phyloP scores from a whole-genome alignment of 2,113 vertebrate species.

The Hirundichthys speculiger region DNA sequence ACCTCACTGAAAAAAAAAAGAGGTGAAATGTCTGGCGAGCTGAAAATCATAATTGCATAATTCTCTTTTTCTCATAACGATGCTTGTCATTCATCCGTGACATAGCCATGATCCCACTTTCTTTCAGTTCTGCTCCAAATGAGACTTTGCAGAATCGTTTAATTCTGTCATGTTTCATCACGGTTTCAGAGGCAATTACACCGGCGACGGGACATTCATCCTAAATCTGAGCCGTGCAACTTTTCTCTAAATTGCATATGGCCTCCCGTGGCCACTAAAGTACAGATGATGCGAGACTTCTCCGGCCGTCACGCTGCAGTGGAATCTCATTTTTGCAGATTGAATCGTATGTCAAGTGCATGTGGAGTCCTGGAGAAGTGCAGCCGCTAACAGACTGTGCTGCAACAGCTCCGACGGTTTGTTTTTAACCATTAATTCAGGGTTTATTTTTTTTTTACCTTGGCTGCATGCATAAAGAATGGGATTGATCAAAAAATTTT shows the following conservation, averaged over 20 bases:
- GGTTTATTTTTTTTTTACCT: not conserved
- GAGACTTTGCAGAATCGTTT: constrained; percentile 45
- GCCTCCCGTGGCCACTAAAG: constrained; percentile 50
- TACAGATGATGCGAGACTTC: constrained; percentile 37
- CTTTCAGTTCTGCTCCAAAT: constrained; percentile 45
- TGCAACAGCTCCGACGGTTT: not conserved
- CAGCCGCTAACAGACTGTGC: not conserved
- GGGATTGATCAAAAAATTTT: not conserved
- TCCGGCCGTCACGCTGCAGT: constrained; percentile 20
- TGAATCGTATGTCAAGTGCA: not conserved
- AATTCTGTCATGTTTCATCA: constrained; percentile 54
- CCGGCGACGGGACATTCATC: constrained; percentile 51
- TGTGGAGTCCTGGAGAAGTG: constrained; percentile 3
- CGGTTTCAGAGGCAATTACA: constrained; percentile 67
- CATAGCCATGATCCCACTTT: constrained; percentile 50
- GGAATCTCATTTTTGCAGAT: constrained; percentile 1
- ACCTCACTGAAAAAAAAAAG: constrained; percentile 18
- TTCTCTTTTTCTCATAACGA: constrained; percentile 42
- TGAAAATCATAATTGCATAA: constrained; percentile 12
- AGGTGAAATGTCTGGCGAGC: constrained; percentile 37
- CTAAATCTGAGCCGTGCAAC: constrained; percentile 60
- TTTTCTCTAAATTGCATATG: constrained; percentile 69
- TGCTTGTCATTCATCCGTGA: constrained; percentile 35
- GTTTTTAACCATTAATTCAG: not conserved
- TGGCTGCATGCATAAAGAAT: not conserved